These are phyloP conservation scores for Bos taurus DNA, from an alignment of 2,113 vertebrate species.

Conservation along the genomic window DNA sequence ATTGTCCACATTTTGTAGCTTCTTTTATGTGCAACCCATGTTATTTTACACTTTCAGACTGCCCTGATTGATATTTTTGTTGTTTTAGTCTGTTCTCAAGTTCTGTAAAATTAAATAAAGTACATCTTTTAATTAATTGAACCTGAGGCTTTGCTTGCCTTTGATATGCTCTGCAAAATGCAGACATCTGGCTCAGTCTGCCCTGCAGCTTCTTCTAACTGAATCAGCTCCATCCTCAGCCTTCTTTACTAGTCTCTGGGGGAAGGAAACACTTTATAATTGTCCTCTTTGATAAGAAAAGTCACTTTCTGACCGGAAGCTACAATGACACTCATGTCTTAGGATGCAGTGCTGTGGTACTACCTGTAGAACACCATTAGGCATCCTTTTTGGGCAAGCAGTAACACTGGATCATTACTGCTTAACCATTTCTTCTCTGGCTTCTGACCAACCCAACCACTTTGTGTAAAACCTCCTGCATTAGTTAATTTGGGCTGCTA, in stretches of 20 bases:
- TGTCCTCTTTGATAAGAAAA: conserved; percentile 1
- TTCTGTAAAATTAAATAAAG: background rate
- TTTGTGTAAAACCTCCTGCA: background rate
- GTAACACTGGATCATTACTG: background rate
- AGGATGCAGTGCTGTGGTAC: background rate
- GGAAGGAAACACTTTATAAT: background rate
- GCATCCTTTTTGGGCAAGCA: background rate
- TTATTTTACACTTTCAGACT: background rate
- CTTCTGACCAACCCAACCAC: background rate
- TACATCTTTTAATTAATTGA: background rate
- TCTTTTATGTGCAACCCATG: background rate
- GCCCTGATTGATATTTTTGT: background rate
- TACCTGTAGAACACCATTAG: background rate
- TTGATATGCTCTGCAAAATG: background rate
- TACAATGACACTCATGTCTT: background rate
- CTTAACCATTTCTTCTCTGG: background rate
- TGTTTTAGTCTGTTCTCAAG: background rate
- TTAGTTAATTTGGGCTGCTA: background rate
- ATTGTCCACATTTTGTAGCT: background rate
- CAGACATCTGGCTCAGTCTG: background rate
- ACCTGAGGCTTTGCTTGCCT: background rate
- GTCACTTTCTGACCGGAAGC: background rate
- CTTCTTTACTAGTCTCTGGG: background rate
- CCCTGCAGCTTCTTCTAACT: background rate
- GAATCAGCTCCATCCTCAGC: background rate